Conservation (phyloP, 2,113 vertebrate species). For the Pionites leucogaster region DNA sequence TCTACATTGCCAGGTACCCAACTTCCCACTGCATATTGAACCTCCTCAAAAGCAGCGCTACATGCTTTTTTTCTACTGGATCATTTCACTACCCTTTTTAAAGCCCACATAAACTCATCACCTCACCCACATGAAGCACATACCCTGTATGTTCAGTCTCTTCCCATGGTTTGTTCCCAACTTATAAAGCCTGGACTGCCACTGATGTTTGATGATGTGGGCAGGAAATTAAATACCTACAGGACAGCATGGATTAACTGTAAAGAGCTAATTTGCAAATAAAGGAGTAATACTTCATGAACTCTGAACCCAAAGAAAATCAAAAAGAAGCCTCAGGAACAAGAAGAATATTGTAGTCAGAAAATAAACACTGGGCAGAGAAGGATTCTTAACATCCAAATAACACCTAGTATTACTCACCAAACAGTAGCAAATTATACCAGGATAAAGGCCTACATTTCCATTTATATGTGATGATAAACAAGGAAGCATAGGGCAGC, state of each 20-base stretch:
- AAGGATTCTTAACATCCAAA: neutral
- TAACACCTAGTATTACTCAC: neutral
- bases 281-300: neutral
- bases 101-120: neutral
- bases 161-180: rapidly evolving
- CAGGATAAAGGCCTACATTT: neutral
- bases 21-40: neutral
- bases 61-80: neutral
- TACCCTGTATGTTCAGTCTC: rapidly evolving
- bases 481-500: neutral
- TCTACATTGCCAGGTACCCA: rapidly evolving
- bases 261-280: neutral
- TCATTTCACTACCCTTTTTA: neutral
- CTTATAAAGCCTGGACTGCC: neutral
- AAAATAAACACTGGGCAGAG: neutral
- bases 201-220: neutral
- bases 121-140: neutral
- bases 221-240: neutral
- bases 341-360: neutral
- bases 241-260: neutral
- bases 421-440: neutral
- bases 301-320: neutral
- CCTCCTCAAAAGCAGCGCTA: neutral
- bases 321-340: neutral
- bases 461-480: neutral